Conservation (phyloP, 2,888 invertebrate genomes). For the Temnothorax ravouxi region DNA sequence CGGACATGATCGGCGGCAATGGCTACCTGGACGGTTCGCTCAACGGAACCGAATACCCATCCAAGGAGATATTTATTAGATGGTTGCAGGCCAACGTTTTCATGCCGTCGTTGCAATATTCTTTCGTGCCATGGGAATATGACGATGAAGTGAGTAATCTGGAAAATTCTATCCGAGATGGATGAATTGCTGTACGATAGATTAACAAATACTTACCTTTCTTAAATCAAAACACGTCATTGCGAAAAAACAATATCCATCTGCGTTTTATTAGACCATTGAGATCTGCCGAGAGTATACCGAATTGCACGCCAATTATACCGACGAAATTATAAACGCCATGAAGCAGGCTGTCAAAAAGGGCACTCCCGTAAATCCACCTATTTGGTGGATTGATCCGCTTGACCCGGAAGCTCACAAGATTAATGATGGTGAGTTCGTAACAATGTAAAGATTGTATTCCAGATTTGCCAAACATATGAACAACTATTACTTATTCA, state of each 20-base stretch:
- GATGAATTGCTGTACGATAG: not conserved
- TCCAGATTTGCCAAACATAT: conserved; percentile 1
- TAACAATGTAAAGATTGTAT: conserved; percentile 1
- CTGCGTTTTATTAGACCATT: conserved; percentile 87
- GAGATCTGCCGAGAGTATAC: conserved; percentile 89
- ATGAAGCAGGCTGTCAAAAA: conserved; percentile 88
- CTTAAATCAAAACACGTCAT: not conserved
- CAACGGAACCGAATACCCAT: conserved; percentile 81
- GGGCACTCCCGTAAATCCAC: conserved; percentile 92
- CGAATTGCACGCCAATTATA: conserved; percentile 89
- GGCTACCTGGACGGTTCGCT: conserved; percentile 88
- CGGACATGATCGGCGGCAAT: conserved; percentile 93
- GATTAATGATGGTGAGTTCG: conserved; percentile 85
- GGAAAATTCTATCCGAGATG: not conserved
- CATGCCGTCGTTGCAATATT: conserved; percentile 93
- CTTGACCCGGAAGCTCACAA: conserved; percentile 86
- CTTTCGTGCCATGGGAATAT: conserved; percentile 93
- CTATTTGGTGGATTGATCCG: conserved; percentile 95
- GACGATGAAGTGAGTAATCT: conserved; percentile 86
- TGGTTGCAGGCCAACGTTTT: conserved; percentile 94
- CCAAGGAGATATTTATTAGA: conserved; percentile 90
- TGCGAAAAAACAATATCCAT: conserved; percentile 50
- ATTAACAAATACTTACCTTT: not conserved
- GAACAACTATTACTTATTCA: not conserved
- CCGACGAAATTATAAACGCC: conserved; percentile 88